Evolutionary conservation across 2,113 vertebrate genomes (phyloP).

Genomic region (Macquaria australasica): DNA sequence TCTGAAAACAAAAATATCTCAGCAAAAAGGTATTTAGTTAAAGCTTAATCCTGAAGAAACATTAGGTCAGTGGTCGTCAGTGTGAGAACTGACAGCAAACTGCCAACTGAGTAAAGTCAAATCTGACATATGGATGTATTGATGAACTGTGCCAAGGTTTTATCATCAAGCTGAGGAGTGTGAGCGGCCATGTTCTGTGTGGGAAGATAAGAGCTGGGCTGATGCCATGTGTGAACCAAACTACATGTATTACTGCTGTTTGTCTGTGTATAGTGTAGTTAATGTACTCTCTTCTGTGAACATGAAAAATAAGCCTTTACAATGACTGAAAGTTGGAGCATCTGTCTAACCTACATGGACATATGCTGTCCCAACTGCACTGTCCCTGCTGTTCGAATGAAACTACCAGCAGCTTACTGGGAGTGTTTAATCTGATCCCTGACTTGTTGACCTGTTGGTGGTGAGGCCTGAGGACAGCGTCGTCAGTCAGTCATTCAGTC

Average conservation of each 20-base stretch:
- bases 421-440: slow-evolving; percentile 3
- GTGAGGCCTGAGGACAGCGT: background rate
- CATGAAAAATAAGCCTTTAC: background rate
- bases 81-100: background rate
- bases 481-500: slow-evolving; percentile 1
- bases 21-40: background rate
- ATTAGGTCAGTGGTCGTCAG: background rate
- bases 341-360: background rate
- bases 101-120: background rate
- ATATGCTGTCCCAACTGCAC: background rate
- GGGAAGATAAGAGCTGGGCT: slow-evolving; percentile 2
- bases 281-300: background rate
- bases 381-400: background rate
- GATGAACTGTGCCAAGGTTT: background rate
- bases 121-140: background rate
- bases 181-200: background rate
- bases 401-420: background rate
- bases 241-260: too few species aligned
- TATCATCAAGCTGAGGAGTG: background rate
- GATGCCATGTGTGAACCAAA: background rate
- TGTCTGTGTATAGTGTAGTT: background rate
- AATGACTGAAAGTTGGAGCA: background rate
- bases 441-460: background rate
- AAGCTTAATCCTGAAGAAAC: background rate
- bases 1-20: background rate